A percentile compares a stretch with the other conserved stretches of the same genome.
phyloP scores from a whole-genome alignment of 2,797 vertebrate genomes.

The Malacoraja senta region DNA sequence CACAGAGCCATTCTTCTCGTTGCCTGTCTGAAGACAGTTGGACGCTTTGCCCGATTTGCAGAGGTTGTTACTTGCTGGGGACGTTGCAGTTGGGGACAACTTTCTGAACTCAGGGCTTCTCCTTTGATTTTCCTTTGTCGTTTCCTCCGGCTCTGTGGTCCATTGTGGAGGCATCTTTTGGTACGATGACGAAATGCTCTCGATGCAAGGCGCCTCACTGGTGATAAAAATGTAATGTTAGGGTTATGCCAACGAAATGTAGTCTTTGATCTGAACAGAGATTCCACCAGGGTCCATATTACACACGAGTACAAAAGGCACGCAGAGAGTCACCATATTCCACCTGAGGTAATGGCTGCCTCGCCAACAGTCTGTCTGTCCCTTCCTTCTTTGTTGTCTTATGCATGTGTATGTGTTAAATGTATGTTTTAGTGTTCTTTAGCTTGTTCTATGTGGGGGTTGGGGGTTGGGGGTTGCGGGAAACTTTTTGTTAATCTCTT shows the following conservation, averaged over 20 bases:
- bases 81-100: not conserved
- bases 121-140: not conserved
- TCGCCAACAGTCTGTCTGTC: too few relatives aligned
- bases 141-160: not conserved
- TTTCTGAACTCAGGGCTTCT: not conserved
- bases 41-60: not conserved
- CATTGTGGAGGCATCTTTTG: not conserved
- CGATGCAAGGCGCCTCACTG: not conserved
- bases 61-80: not conserved
- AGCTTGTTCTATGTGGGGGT: too few relatives aligned
- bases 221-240: not conserved
- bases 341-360: too few relatives aligned
- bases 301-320: too few relatives aligned
- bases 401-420: too few relatives aligned
- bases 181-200: not conserved
- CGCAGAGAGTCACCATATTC: too few relatives aligned
- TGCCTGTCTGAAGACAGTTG: not conserved
- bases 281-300: not conserved
- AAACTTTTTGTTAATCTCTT: too few relatives aligned
- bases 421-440: too few relatives aligned
- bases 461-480: too few relatives aligned
- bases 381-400: too few relatives aligned
- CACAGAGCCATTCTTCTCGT: constrained; percentile 48
- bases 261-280: not conserved
- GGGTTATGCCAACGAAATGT: not conserved